Conservation (phyloP, 2,113 vertebrate genomes). For the Sorex fumeus region DNA sequence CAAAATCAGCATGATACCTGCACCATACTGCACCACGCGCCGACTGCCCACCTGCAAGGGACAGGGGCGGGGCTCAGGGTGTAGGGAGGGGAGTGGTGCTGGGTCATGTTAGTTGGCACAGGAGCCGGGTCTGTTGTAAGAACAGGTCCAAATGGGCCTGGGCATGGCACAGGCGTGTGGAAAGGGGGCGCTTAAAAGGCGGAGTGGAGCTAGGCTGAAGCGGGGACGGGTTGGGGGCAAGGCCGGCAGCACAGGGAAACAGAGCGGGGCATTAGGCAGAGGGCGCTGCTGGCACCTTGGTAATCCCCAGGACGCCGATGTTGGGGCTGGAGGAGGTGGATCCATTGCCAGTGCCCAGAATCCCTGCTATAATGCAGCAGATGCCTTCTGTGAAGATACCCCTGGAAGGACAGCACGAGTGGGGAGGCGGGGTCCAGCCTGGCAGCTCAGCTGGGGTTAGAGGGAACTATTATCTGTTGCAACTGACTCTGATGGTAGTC, state of each 20-base stretch:
- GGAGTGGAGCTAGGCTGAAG: background rate
- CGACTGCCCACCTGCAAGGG: constrained; percentile 95
- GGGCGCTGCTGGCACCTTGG: constrained; percentile 86
- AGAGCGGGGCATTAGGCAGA: background rate
- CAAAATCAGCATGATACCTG: constrained; percentile 95
- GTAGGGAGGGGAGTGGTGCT: background rate
- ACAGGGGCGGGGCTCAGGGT: background rate
- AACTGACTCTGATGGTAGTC: fast-evolving
- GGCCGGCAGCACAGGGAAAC: background rate
- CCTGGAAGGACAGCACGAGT: constrained; percentile 76
- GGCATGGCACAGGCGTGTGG: background rate
- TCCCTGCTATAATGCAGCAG: constrained; percentile 91
- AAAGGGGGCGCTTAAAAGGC: background rate
- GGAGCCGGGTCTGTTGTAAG: background rate
- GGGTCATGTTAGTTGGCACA: too few species aligned
- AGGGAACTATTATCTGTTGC: background rate
- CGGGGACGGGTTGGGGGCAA: background rate
- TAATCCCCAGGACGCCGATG: constrained; percentile 92
- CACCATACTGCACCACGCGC: constrained; percentile 97
- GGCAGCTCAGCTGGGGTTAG: background rate
- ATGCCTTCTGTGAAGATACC: constrained; percentile 92
- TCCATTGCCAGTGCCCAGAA: constrained; percentile 91
- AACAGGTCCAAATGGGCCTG: background rate
- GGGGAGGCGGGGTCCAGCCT: background rate
- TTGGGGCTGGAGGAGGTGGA: constrained; percentile 93